Base-by-base conservation (phyloP, 2,888 invertebrate genomes). In the Troides helena region DNA sequence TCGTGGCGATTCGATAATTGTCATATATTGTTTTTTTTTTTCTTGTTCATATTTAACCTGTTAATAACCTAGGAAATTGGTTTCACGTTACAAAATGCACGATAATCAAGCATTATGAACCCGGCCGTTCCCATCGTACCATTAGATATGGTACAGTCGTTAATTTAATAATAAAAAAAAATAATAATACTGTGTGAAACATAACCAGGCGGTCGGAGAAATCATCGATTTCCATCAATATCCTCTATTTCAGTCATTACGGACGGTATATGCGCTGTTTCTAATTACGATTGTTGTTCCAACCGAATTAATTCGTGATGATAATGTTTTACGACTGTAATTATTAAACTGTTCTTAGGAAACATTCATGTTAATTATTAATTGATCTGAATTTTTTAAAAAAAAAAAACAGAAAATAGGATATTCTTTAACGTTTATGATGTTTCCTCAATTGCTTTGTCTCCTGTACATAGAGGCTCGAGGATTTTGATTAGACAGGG, bases 111-210 rank as follows among this genome's bases (percentile, higher is more conserved):
- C 17, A 70, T 70, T 66, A 70, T 53, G 25, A 50, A 59, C 17
- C 62, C 50, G 56, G 17, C 36, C 50, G 66, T 70, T 70, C 69
- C 66, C 69, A 70, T 61, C 66, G 66, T 62, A 23, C 58, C 65
- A 70, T 70, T 70, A 70, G 69, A 62, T 50, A 70, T 62, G 69
- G 65, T 70, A 66, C 8, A 70, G 50, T 53, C 67, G 62, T 70
- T 59, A 57, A 50, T n/a, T 66, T 65, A 30, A 53, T 53, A 21
- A 46, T 43, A 62, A 66, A 70, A 69, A 69, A 67, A 61, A 63
- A 39, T 7, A 10, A 39, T 39, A 39, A 39, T 7, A 10, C 39
- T 63, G 62, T 66, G 69, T 66, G 62, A 62, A 66, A 70, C 69
- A n/a, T 58, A 60, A 25, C 21, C 62, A 58, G 23, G 17, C 53